These are phyloP conservation scores for Candoia aspera DNA, from an alignment of 2,113 vertebrate genomes.

Conservation along the genomic window DNA sequence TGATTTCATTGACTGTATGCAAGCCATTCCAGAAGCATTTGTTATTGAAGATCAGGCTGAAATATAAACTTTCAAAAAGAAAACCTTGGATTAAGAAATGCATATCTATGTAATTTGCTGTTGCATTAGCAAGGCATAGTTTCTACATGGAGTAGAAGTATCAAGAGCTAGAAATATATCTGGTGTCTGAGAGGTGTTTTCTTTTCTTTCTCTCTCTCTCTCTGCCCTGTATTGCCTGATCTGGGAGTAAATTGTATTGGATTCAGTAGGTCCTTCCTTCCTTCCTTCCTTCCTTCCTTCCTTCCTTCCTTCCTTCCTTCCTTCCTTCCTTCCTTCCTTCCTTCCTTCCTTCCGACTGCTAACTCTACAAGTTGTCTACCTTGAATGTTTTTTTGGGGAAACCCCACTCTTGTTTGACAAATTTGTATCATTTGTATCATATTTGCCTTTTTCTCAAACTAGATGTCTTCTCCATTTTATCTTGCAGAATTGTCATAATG, in stretches of 20 bases:
- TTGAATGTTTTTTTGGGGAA: not conserved
- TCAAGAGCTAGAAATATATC: not conserved
- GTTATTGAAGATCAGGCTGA: not conserved
- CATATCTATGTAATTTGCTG: not conserved
- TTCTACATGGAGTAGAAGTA: not conserved
- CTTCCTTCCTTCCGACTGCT: not conserved
- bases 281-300: too few relatives aligned
- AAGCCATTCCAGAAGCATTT: not conserved
- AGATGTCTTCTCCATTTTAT: not conserved
- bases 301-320: too few relatives aligned
- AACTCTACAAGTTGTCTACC: not conserved
- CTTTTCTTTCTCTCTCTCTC: too few relatives aligned
- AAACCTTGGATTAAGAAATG: not conserved
- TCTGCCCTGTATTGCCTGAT: not conserved
- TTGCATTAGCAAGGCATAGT: not conserved
- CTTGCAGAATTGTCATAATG: conserved; percentile 49
- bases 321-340: too few relatives aligned
- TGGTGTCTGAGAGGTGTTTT: not conserved
- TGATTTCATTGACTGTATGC: not conserved
- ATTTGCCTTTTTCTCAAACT: not conserved
- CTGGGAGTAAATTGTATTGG: not conserved
- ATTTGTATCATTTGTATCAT: not conserved
- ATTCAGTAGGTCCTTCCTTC: not conserved
- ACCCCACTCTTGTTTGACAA: not conserved
- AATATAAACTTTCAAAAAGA: not conserved